Conservation (phyloP, 2,888 invertebrate genomes). For the Epirrhoe alternata region DNA sequence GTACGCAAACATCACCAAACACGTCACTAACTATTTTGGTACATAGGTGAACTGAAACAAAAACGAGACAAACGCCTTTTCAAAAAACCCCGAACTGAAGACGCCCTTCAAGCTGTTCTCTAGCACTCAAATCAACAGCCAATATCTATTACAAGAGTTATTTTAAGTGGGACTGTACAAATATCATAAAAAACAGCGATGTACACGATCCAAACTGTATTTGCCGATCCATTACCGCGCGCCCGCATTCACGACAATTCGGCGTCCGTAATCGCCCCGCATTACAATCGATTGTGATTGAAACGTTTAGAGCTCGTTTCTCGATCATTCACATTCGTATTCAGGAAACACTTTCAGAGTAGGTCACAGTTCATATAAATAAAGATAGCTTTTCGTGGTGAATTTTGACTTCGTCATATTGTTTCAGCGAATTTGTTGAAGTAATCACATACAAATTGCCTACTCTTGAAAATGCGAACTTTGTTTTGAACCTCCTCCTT, state of each 20-base stretch:
- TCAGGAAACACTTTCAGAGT: conserved; percentile 14
- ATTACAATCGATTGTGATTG: conserved; percentile 46
- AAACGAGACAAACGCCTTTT: neutral
- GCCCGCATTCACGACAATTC: conserved; percentile 49
- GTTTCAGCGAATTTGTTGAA: neutral
- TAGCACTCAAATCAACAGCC: neutral
- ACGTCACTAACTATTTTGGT: neutral
- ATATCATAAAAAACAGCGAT: neutral
- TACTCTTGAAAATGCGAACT: too few relatives aligned
- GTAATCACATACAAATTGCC: neutral
- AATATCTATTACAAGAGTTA: neutral
- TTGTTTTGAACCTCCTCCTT: too few relatives aligned
- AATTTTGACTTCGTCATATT: neutral
- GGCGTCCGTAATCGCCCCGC: conserved; percentile 51
- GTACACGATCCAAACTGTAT: conserved; percentile 24
- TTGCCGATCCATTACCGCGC: conserved; percentile 46
- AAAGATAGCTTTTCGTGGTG: neutral
- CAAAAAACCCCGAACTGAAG: neutral
- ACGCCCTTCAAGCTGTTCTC: neutral
- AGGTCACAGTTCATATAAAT: conserved; percentile 3
- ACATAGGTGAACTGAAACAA: neutral
- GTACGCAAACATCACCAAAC: neutral
- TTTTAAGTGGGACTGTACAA: neutral
- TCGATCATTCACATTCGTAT: conserved; percentile 10
- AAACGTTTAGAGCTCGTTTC: conserved; percentile 19